Conservation (phyloP, 2,797 vertebrate species). For the Pachyuromys duprasi region DNA sequence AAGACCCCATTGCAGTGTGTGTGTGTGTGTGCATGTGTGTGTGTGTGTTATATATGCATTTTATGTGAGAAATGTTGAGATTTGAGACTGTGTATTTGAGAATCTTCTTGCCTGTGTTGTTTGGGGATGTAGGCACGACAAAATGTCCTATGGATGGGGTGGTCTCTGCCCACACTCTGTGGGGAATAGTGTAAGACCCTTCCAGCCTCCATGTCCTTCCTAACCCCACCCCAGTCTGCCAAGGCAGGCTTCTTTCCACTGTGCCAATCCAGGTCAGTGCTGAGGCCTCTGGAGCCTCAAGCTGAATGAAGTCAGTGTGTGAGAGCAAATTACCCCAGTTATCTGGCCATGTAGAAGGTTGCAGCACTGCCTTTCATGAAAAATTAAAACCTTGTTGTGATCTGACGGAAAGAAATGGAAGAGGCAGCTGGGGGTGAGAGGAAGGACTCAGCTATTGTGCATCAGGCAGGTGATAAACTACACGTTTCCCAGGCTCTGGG, state of each 20-base stretch:
- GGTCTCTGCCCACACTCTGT: background rate
- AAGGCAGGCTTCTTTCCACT: background rate
- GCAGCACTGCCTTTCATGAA: conserved; percentile 84
- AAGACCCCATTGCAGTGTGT: background rate
- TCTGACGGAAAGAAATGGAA: conserved; percentile 78
- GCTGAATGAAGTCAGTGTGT: conserved; percentile 73
- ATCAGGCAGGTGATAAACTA: conserved; percentile 64
- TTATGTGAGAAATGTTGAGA: conserved; percentile 18
- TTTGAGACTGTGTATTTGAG: background rate
- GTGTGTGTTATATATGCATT: background rate
- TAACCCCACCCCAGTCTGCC: background rate
- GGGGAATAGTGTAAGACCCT: background rate
- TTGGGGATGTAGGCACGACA: background rate
- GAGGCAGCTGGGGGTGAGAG: conserved; percentile 55
- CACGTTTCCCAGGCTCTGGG: background rate
- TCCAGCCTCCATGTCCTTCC: background rate
- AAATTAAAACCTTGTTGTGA: conserved; percentile 84
- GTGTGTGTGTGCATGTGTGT: too few species aligned
- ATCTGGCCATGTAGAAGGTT: conserved; percentile 84
- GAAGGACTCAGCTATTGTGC: conserved; percentile 49
- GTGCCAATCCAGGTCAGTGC: background rate
- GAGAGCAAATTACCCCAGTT: conserved; percentile 84
- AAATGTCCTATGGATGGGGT: background rate
- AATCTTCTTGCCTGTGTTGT: background rate
- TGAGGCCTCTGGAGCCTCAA: conserved; percentile 62